These are phyloP conservation scores for Eulithis prunata DNA, from an alignment of 2,888 invertebrate species.

Conservation along the genomic window DNA sequence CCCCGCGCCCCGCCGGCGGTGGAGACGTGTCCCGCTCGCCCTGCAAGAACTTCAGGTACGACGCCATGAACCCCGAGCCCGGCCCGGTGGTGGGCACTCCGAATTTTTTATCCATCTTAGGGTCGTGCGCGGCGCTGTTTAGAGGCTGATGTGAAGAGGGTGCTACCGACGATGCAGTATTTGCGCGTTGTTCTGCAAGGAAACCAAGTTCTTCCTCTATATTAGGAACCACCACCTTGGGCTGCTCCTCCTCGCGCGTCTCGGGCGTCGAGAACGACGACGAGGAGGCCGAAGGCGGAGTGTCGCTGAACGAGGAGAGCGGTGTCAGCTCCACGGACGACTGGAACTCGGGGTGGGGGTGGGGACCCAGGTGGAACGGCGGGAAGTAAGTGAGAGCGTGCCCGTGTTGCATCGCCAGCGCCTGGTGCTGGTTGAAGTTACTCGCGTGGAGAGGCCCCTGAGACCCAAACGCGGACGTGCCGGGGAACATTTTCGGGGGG, in stretches of 20 bases:
- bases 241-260: constrained; percentile 88
- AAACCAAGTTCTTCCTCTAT: constrained; percentile 95
- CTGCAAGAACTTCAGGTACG: constrained; percentile 93
- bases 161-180: constrained; percentile 80
- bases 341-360: constrained; percentile 87
- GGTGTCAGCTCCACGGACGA: constrained; percentile 87
- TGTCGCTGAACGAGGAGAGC: constrained; percentile 83
- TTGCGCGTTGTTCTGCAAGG: constrained; percentile 86
- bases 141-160: constrained; percentile 80
- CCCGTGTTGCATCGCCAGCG: constrained; percentile 87
- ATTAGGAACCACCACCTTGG: constrained; percentile 94
- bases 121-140: constrained; percentile 78
- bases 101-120: constrained; percentile 86
- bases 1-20: constrained; percentile 88
- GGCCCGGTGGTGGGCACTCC: constrained; percentile 85
- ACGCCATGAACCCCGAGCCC: constrained; percentile 93
- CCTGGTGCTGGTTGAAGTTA: constrained; percentile 86
- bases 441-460: constrained; percentile 83
- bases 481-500: constrained; percentile 87
- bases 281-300: constrained; percentile 84
- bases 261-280: constrained; percentile 83
- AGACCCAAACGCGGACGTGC: constrained; percentile 84
- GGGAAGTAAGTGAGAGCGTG: constrained; percentile 91
- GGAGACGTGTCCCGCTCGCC: constrained; percentile 93
- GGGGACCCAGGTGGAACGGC: constrained; percentile 89